Evolutionary conservation across 2,113 vertebrate species (phyloP).

Genomic region (Promerops cafer): DNA sequence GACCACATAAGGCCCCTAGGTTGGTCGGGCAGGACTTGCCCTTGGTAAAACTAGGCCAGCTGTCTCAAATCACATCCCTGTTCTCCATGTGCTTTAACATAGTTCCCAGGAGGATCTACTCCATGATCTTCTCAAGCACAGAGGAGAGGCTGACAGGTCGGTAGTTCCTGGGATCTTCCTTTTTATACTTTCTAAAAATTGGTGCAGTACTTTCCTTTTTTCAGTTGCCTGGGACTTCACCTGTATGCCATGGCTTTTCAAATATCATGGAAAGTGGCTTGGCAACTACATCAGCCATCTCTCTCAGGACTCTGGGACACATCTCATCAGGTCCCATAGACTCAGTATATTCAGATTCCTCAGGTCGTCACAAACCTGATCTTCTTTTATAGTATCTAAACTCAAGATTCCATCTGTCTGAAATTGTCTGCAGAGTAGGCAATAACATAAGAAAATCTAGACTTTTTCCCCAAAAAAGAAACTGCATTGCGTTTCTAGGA

Average conservation of each 20-base stretch:
- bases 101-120: neutral
- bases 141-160: neutral
- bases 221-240: neutral
- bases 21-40: neutral
- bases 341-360: neutral
- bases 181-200: neutral
- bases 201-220: neutral
- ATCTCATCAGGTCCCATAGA: neutral
- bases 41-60: neutral
- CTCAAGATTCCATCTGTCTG: neutral
- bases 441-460: neutral
- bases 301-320: neutral
- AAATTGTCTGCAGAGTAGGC: neutral
- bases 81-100: neutral
- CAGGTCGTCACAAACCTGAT: neutral
- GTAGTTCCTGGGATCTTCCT: neutral
- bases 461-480: neutral
- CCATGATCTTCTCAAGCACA: neutral
- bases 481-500: neutral
- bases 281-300: neutral
- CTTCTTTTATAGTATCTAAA: neutral
- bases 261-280: neutral
- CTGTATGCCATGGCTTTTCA: neutral
- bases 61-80: neutral
- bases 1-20: neutral